Evolutionary conservation across 2,113 vertebrate genomes (phyloP), one percentile per base, ranked within the genome.

Genomic region (Eonycteris spelaea): DNA sequence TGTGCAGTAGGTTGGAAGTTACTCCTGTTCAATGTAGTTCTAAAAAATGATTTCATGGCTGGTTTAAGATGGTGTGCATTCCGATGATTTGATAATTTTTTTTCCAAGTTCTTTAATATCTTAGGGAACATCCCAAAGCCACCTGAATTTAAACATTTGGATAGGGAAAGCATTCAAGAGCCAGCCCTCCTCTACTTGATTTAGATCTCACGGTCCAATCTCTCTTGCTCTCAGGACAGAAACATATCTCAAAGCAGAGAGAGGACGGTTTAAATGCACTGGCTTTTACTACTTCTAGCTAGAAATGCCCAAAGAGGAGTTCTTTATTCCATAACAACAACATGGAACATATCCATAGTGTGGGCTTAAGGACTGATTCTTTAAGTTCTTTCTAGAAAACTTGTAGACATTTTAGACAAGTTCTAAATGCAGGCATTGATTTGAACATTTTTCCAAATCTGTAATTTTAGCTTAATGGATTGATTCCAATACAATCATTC

Each of bases 41-140:
- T 51, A 84, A 88, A 94, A 77, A 85, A 70, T 53, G 12, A 55
- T 87, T 97, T 98, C 93, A 94, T n/a, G 95, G 77, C 95, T 94
- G 48, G 55, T 96, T 97, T 95, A 97, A 89, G 97, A 92, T 18
- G 90, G 14, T 16, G 35, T 86, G 12, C 15, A 13, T 96, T 91
- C 61, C 43, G 28, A 84, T 96, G 84, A 61, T 95, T 87, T 97
- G 79, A 91, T 96, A 89, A 96, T 93, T 51, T 51, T 95, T 92
- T 92, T 3, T 11, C 45, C 9, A 26, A 90, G 84, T 94, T 91
- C 65, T 95, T 11, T 53, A 94, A 96, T 92, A 96, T 95, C 92
- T 95, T 77, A 0, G 1, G 13, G 28, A 89, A 79, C 1, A 14
- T 90, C 94, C 83, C 83, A 95, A 97, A 96, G 79, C 48, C 51